A percentile compares a stretch with the other conserved stretches of the same genome.
phyloP scores from a whole-genome alignment of 2,797 vertebrate species.

The Enteromius afrohamiltoni region DNA sequence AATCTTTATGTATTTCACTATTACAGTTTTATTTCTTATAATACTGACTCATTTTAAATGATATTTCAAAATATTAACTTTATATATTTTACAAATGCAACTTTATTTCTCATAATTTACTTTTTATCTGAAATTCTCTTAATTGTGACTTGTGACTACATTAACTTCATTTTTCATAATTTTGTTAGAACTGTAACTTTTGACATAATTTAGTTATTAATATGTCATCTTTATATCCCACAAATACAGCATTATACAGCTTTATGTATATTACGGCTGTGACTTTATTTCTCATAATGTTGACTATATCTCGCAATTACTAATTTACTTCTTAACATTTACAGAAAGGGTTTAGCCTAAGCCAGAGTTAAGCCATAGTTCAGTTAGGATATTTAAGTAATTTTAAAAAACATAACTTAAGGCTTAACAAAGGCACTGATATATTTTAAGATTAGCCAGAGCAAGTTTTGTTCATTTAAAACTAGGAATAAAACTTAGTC shows the following conservation, averaged over 20 bases:
- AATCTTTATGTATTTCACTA: not conserved
- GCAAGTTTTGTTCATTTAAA: too few species aligned
- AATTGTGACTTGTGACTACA: not conserved
- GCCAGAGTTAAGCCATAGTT: too few species aligned
- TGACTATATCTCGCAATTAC: not conserved
- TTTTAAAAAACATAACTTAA: too few species aligned
- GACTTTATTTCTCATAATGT: not conserved
- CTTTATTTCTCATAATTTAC: not conserved
- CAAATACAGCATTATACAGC: not conserved
- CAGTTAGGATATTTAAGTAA: too few species aligned
- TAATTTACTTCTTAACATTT: not conserved
- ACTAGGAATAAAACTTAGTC: too few species aligned
- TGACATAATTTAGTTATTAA: not conserved
- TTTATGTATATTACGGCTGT: not conserved
- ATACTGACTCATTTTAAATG: not conserved
- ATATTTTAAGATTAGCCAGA: too few species aligned
- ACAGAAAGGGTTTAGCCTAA: too few species aligned
- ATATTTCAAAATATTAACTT: too few species aligned
- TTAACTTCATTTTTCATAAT: too few species aligned
- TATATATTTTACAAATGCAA: not conserved
- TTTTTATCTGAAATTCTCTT: not conserved
- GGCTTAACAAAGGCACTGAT: too few species aligned
- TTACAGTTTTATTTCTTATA: not conserved
- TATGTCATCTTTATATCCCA: not conserved
- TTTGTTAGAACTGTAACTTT: too few species aligned